Base-by-base conservation (phyloP, 2,113 vertebrate genomes). In the Amblyornis subalaris region DNA sequence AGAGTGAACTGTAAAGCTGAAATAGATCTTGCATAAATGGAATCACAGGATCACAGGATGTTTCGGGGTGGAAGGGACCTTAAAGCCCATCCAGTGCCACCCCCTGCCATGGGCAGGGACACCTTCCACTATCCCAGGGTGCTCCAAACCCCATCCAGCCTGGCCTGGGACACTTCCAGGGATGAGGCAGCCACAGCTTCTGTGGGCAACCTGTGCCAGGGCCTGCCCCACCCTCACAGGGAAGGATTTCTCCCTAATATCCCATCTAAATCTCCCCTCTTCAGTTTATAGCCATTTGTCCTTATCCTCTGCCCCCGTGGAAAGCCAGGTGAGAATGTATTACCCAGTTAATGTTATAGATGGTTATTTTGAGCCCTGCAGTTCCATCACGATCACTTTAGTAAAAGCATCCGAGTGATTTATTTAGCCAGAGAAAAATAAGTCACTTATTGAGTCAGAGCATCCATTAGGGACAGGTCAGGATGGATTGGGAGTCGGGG, bases 381-480 rank as follows among this genome's bases (percentile, higher is more conserved):
- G 7, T 4, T 57, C 42, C 2, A 2, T 28, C 9, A 4, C 12
- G 3, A 12, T 14, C n/a, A 0, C 31, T 86, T 38, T 0, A 36
- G 25, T 3, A 51, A 70, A 15, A 50, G 16, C 28, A 47, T 4
- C 53, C 42, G 5, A 55, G 15, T 9, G 31, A 65, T 25, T 85
- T 31, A 42, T 22, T 60, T 5, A 55, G 14, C 14, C n/a, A 45
- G 29, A 65, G 36, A 10, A 28, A 29, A 53, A 12, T 4, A 4
- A 47, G 38, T 50, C 31, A 12, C 11, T 65, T 36, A 14, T 38
- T 13, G 42, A 62, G 20, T 14, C n/a, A 45, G 31, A 65, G 36
- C n/a, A 45, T 3, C 6, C 0, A 0, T 14, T 21, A 2, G 2
- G 35, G 81, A 3, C 28, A n/a, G 54, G 8, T 35, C 71, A 44